Conservation (phyloP, 2,888 invertebrate genomes). For the Asteroscopus sphinx region DNA sequence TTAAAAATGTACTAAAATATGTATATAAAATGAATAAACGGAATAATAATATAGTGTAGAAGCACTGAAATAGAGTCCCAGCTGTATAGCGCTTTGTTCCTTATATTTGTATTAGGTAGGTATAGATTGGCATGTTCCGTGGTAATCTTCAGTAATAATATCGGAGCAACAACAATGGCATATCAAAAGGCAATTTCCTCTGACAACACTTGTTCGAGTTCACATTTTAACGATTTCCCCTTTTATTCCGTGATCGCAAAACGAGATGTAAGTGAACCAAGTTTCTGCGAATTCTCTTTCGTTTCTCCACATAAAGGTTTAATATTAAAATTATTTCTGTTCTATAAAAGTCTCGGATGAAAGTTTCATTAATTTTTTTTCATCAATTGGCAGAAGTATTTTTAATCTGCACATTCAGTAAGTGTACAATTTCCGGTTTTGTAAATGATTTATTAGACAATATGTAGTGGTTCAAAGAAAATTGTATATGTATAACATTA, state of each 20-base stretch:
- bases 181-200: slow-evolving; percentile 63
- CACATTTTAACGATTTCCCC: slow-evolving; percentile 53
- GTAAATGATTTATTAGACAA: too few relatives aligned
- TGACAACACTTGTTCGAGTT: slow-evolving; percentile 56
- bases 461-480: too few relatives aligned
- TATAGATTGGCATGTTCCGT: slow-evolving; percentile 8
- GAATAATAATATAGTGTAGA: too few relatives aligned
- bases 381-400: too few relatives aligned
- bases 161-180: slow-evolving; percentile 52
- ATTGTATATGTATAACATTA: too few relatives aligned
- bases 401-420: background rate
- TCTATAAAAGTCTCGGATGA: background rate
- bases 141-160: slow-evolving; percentile 40
- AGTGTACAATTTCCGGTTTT: background rate
- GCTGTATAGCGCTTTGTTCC: background rate
- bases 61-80: too few relatives aligned
- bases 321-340: slow-evolving; percentile 22
- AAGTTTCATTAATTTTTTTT: background rate
- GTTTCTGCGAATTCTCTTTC: slow-evolving; percentile 19
- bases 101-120: background rate
- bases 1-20: too few relatives aligned
- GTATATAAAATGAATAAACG: too few relatives aligned
- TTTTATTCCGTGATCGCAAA: slow-evolving; percentile 24
- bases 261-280: slow-evolving; percentile 23
- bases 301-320: background rate